phyloP scores from a whole-genome alignment of 2,113 vertebrate species.

The Guaruba guarouba region DNA sequence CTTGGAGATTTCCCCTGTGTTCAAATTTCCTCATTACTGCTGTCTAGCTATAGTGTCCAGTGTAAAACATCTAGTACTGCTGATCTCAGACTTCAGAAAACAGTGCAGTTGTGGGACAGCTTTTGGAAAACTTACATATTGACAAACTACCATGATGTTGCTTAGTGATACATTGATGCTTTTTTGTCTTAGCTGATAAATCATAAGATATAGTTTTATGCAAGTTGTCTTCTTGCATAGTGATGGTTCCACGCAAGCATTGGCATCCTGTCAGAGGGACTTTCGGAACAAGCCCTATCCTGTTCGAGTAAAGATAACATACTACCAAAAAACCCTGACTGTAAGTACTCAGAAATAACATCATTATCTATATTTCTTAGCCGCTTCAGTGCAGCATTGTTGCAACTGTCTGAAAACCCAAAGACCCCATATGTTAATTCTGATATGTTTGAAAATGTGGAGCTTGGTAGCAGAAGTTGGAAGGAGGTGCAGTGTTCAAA shows the following conservation, averaged over 20 bases:
- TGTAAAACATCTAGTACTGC: not conserved
- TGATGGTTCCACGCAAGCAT: slow-evolving; percentile 86
- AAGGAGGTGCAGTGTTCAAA: not conserved
- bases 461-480: not conserved
- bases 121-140: not conserved
- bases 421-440: not conserved
- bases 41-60: not conserved
- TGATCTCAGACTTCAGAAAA: not conserved
- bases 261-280: slow-evolving; percentile 93
- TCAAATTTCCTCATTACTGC: not conserved
- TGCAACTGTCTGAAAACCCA: not conserved
- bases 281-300: slow-evolving; percentile 98
- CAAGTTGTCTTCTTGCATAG: slow-evolving; percentile 66
- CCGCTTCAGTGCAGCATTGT: not conserved
- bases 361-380: not conserved
- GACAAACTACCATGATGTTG: not conserved
- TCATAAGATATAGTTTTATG: not conserved
- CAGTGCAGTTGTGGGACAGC: not conserved
- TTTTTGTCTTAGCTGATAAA: not conserved
- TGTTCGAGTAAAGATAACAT: slow-evolving; percentile 85
- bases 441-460: not conserved
- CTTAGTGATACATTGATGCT: not conserved
- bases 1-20: not conserved
- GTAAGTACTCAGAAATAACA: slow-evolving; percentile 71
- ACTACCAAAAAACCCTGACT: slow-evolving; percentile 87